These are phyloP conservation scores for Acrocephalus kingi DNA, from an alignment of 2,113 vertebrate species.

Conservation along the genomic window DNA sequence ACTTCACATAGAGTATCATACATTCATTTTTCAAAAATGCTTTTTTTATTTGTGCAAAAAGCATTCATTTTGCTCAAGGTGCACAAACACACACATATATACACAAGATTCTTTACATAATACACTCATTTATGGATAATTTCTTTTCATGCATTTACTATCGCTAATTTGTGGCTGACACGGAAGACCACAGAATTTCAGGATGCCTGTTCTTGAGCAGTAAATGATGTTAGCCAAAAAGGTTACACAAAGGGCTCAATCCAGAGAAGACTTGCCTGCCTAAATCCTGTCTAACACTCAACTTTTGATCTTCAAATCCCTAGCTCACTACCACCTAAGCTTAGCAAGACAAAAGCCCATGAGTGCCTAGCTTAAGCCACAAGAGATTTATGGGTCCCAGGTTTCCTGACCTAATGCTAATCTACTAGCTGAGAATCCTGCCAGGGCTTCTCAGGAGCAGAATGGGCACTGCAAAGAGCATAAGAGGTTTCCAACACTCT, in stretches of 20 bases:
- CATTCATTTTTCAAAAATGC: background rate
- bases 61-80: background rate
- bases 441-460: background rate
- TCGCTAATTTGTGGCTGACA: constrained; percentile 1
- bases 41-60: constrained; percentile 5
- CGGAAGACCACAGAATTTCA: background rate
- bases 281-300: background rate
- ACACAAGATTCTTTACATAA: background rate
- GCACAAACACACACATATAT: background rate
- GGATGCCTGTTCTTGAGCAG: constrained; percentile 29
- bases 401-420: background rate
- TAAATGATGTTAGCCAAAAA: constrained; percentile 6
- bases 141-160: background rate
- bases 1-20: constrained; percentile 29
- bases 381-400: background rate
- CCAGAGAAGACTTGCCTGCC: background rate
- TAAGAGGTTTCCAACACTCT: background rate
- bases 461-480: background rate
- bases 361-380: background rate
- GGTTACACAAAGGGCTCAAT: background rate
- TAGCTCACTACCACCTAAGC: background rate
- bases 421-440: background rate
- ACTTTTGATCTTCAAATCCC: constrained; percentile 27
- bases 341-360: background rate
- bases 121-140: background rate